Evolutionary conservation across 1,140 invertebrate genomes (phyloP), one percentile per base, ranked within the genome.

Genomic region (Saccostrea cuccullata): DNA sequence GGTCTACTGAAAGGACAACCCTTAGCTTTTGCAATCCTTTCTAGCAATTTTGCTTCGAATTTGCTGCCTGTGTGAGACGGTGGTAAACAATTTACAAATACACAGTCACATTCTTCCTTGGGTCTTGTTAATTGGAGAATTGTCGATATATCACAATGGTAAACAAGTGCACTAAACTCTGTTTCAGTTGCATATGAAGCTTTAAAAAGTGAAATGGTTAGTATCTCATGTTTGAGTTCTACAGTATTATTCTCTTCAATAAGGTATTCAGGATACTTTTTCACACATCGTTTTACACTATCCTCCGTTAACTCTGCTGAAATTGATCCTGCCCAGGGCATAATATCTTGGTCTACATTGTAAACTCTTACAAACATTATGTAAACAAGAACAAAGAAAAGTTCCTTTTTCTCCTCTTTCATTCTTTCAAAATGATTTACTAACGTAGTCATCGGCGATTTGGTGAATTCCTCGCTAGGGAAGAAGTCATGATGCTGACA

Each of bases 381-480:
- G 58, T 64, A 64, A 64, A 64, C 58, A 64, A 64, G 58, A n/a
- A n/a, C 17, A 64, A 20, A 64, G 58, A 64, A 64, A 64, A 64
- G 58, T 60, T 12, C 13, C 13, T 60, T 60, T 17, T 64, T 64
- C 58, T n/a, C 58, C 13, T 20, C 15, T 0, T n/a, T 0, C 15
- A 64, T 64, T 64, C 58, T 64, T n/a, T 64, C 0, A 20, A 64
- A 64, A 17, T 64, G 15, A n/a, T 64, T 8, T n/a, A 64, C 58
- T 64, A 64, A n/a, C 3, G 58, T 64, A 20, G 17, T 1, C n/a
- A 64, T 17, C n/a, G 58, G 58, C 6, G 15, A 64, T n/a, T 64
- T 64, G 17, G 15, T 64, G 58, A 64, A 64, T 6, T 20, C 58
- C 0, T 64, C 58, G n/a, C n/a, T 20, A 64, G 58, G 0, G 17